Conservation (phyloP, 2,797 vertebrate genomes). For the Sphaeramia orbicularis region DNA sequence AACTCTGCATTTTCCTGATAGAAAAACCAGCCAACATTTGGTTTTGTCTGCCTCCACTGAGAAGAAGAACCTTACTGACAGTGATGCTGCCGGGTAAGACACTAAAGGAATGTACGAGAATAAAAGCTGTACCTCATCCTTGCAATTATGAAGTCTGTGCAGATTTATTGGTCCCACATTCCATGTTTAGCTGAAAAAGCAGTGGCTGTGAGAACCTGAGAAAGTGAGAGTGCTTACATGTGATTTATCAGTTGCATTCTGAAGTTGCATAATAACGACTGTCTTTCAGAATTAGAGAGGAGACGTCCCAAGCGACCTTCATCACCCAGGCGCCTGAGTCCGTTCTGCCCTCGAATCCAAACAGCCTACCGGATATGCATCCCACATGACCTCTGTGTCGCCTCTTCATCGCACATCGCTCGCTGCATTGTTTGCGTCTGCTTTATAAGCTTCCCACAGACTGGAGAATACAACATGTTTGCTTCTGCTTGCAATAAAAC, state of each 20-base stretch:
- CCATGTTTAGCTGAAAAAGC: slow-evolving; percentile 68
- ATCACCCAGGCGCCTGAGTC: slow-evolving; percentile 82
- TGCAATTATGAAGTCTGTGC: slow-evolving; percentile 74
- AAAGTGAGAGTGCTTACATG: slow-evolving; percentile 31
- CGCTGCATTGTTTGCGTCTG: slow-evolving; percentile 44
- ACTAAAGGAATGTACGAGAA: slow-evolving; percentile 64
- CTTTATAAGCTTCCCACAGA: no score
- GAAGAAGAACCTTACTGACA: slow-evolving; percentile 63
- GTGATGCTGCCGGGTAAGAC: slow-evolving; percentile 71
- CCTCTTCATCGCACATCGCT: slow-evolving; percentile 43
- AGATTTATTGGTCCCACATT: slow-evolving; percentile 77
- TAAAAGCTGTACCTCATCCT: slow-evolving; percentile 58
- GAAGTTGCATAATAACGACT: slow-evolving; percentile 67
- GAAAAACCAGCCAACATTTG: slow-evolving; percentile 64
- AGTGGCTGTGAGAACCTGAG: slow-evolving; percentile 60
- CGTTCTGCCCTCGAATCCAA: slow-evolving; percentile 59
- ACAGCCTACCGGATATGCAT: slow-evolving; percentile 67
- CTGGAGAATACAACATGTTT: slow-evolving; percentile 20
- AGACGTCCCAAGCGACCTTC: slow-evolving; percentile 73
- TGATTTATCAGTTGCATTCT: slow-evolving; percentile 71
- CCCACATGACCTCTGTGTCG: slow-evolving; percentile 67
- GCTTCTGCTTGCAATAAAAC: slow-evolving; percentile 48
- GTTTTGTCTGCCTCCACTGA: slow-evolving; percentile 55
- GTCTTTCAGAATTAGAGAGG: slow-evolving; percentile 78
- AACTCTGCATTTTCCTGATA: slow-evolving; percentile 65